Evolutionary conservation across 2,797 vertebrate genomes (phyloP).

Genomic region (Glossophaga mutica): DNA sequence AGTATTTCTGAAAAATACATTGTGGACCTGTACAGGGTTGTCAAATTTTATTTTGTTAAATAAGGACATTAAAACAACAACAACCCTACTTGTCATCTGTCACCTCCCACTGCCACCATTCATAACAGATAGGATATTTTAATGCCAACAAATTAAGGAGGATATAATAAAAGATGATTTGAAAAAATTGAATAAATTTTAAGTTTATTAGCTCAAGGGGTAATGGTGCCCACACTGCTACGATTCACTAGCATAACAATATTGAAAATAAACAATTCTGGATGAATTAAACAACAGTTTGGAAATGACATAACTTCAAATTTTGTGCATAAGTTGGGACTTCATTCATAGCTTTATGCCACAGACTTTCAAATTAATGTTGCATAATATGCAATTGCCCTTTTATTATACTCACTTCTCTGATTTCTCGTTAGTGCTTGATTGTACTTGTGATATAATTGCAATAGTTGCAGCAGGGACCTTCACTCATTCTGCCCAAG

Average conservation of each 20-base stretch:
- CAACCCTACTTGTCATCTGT: not conserved
- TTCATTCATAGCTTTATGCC: constrained; percentile 61
- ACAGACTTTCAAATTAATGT: constrained; percentile 60
- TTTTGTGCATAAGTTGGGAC: constrained; percentile 26
- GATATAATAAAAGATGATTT: not conserved
- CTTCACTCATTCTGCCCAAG: not conserved
- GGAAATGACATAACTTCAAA: constrained; percentile 38
- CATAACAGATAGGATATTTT: not conserved
- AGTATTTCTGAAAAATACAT: not conserved
- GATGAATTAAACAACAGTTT: constrained; percentile 54
- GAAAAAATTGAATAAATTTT: not conserved
- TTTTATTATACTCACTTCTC: constrained; percentile 39
- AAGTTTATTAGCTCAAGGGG: constrained; percentile 18
- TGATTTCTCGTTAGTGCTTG: constrained; percentile 61
- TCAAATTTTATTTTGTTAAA: constrained; percentile 28
- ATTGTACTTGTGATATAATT: constrained; percentile 58
- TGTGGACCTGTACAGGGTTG: not conserved
- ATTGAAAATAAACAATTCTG: constrained; percentile 43
- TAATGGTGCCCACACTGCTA: not conserved
- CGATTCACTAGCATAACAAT: not conserved
- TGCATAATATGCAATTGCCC: constrained; percentile 56
- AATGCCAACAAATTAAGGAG: not conserved
- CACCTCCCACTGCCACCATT: not conserved
- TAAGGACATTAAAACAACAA: not conserved
- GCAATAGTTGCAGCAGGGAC: not conserved